Conservation (phyloP, 2,113 vertebrate genomes). For the Dissostichus mawsoni region DNA sequence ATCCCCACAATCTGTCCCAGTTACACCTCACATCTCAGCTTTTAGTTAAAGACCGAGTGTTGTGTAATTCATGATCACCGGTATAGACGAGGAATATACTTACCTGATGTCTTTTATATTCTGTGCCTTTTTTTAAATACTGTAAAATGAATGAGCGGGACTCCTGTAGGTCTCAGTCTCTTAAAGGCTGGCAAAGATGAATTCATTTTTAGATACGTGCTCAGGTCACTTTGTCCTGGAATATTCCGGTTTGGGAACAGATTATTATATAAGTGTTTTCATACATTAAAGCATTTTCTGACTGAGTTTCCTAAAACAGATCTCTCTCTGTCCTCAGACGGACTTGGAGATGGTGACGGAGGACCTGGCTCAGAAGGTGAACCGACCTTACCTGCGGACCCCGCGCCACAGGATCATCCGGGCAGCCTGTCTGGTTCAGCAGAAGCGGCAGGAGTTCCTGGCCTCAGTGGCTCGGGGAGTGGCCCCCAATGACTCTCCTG, state of each 20-base stretch:
- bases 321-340: conserved; percentile 84
- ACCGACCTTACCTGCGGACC: conserved; percentile 97
- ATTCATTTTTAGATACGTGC: not conserved
- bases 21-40: conserved; percentile 45
- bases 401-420: conserved; percentile 98
- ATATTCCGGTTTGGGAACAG: not conserved
- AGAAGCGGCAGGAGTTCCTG: conserved; percentile 97
- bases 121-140: conserved; percentile 11
- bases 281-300: not conserved
- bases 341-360: conserved; percentile 99
- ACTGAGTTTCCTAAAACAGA: not conserved
- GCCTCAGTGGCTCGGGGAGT: conserved; percentile 96
- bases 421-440: conserved; percentile 95
- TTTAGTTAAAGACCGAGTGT: conserved; percentile 40
- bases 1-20: conserved; percentile 24
- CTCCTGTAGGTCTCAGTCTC: not conserved
- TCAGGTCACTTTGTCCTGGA: conserved; percentile 21
- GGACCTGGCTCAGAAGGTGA: conserved; percentile 98
- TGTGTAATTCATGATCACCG: conserved; percentile 17
- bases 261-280: not conserved
- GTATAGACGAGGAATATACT: conserved; percentile 2
- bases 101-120: conserved; percentile 22
- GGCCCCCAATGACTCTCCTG: conserved; percentile 96
- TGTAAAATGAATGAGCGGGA: not conserved
- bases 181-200: conserved; percentile 15